These are phyloP conservation scores for Garrulus glandarius DNA, from an alignment of 2,797 vertebrate species.

Conservation along the genomic window DNA sequence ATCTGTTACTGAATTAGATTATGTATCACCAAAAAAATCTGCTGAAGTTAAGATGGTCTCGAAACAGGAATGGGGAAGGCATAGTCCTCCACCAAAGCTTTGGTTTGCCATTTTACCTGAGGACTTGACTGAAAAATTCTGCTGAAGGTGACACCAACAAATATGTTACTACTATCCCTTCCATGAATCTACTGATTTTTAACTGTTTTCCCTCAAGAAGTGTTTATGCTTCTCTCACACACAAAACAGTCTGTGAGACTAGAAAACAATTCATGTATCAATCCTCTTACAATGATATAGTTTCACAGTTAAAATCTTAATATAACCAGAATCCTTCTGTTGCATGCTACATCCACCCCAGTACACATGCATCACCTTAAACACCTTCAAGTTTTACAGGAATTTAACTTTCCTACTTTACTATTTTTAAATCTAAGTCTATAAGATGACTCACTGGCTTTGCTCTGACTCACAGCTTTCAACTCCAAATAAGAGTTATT, in stretches of 20 bases:
- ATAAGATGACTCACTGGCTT: neutral
- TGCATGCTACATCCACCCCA: neutral
- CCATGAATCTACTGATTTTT: neutral
- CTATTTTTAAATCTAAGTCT: slow-evolving; percentile 3
- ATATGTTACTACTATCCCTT: neutral
- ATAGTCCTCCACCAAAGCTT: neutral
- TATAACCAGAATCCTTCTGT: neutral
- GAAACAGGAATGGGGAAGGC: neutral
- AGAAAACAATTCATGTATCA: neutral
- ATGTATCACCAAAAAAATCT: neutral
- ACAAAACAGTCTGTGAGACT: neutral
- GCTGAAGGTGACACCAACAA: neutral
- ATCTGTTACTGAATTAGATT: neutral
- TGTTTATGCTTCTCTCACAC: neutral
- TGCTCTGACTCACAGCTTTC: slow-evolving; percentile 32
- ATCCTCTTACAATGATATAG: neutral
- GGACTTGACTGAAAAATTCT: neutral
- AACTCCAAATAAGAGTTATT: neutral
- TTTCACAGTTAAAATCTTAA: neutral
- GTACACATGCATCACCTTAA: neutral
- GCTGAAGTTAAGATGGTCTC: neutral
- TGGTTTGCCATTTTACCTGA: neutral
- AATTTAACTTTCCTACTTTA: neutral
- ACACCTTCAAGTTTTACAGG: neutral
- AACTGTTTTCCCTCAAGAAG: neutral